Percentiles rank a stretch among this genome's conserved stretches.
phyloP scores from a whole-genome alignment of 2,888 invertebrate species.

The Acanthosepion pharaonis region DNA sequence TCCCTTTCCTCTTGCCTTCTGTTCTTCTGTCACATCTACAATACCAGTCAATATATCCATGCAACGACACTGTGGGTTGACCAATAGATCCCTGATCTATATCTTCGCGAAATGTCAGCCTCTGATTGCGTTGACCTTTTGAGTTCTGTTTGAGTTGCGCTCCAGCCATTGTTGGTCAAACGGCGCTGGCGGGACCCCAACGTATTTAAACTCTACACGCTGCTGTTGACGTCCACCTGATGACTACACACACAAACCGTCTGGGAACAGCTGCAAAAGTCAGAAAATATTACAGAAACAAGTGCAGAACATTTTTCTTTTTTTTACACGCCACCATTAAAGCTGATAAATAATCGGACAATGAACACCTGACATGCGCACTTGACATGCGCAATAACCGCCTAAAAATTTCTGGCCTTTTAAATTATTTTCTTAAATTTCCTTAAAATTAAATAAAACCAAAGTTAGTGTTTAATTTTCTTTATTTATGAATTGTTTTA shows the following conservation, averaged over 20 bases:
- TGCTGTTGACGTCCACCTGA: constrained; percentile 16
- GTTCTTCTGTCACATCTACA: not conserved
- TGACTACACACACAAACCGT: not conserved
- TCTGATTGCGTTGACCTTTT: constrained; percentile 13
- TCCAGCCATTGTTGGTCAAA: constrained; percentile 7
- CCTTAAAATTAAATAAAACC: not conserved
- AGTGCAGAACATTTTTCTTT: not conserved
- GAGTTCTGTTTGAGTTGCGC: not conserved
- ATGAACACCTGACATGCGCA: not conserved
- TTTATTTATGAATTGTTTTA: constrained; percentile 17
- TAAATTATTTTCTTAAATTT: not conserved
- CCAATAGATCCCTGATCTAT: constrained; percentile 20
- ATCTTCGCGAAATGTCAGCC: constrained; percentile 12
- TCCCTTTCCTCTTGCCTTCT: not conserved
- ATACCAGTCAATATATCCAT: not conserved
- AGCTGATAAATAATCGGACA: not conserved
- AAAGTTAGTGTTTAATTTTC: not conserved
- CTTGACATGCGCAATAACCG: not conserved
- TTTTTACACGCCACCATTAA: not conserved
- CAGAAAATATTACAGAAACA: not conserved
- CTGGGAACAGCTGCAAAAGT: not conserved
- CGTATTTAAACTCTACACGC: not conserved
- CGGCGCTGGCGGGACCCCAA: not conserved
- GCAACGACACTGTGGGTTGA: not conserved
- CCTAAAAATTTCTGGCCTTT: not conserved